Base-by-base conservation (phyloP, 1,140 invertebrate species). In the Nautilus pompilius region DNA sequence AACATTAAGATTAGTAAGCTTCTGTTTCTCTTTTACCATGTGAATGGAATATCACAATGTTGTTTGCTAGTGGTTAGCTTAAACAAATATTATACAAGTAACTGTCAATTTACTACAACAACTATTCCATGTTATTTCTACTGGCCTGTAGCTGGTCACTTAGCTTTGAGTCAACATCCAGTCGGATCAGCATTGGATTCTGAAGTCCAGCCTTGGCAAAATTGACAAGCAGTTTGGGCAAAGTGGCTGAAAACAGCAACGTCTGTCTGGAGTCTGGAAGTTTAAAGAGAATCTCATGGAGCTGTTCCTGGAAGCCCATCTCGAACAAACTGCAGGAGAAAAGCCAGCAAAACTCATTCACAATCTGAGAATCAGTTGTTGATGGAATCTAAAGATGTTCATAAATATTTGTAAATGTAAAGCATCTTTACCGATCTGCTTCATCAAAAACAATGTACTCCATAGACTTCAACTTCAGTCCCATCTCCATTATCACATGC, bases 381-480 rank as follows among this genome's bases (percentile, higher is more conserved):
- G 17, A 60, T 20, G 57, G 36, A 60, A 60, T 24, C 51, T 17
- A 1, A 17, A 79, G n/a, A n/a, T n/a, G n/a, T n/a, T n/a, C n/a
- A n/a, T n/a, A n/a, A 22, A 20, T 5, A 48, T 48, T 48, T n/a
- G n/a, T 10, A 41, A 41, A 41, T 41, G 36, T 10, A 41, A 8
- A 41, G n/a, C 1, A 63, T 58, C 8, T 29, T 65, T 72, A 89
- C 88, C 90, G 88, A 83, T 99, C 96, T 49, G 96, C 97, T 84
- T 99, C 98, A 83, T 99, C 98, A 83, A 99, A 98, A 0, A 99
- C 95, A 45, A 99, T 87, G 77, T 94, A 93, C 80, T 98, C 89
- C 53, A 99, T 87, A 46, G 87, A 89, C 8, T n/a, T 41, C 63
- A 87, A 89, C 75, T 95, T 94, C 5, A 98, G 80, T 65, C 87